Percentiles rank a stretch among this genome's conserved stretches.
Conservation (phyloP, 2,888 invertebrate genomes). For the Patella ulyssiponensis region DNA sequence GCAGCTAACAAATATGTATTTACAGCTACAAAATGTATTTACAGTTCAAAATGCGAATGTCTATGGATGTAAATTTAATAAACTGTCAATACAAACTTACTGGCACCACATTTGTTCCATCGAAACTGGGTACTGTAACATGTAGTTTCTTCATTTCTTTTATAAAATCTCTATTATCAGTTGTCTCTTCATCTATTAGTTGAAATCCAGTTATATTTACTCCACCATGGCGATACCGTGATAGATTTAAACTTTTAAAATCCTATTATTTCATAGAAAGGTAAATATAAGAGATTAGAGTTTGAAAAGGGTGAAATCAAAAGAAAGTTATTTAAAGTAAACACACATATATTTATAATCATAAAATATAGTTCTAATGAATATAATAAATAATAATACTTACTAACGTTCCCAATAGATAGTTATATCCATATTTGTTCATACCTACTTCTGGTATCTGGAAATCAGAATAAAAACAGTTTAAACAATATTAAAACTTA, state of each 20-base stretch:
- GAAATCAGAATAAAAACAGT: slow-evolving; percentile 17
- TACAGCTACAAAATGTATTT: too few relatives aligned
- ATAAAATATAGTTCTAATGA: too few relatives aligned
- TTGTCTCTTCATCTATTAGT: slow-evolving; percentile 84
- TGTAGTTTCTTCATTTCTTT: neutral
- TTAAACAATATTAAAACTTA: too few relatives aligned
- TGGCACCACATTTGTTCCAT: neutral
- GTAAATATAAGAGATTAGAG: too few relatives aligned
- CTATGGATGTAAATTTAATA: neutral
- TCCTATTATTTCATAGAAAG: slow-evolving; percentile 77
- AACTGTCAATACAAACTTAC: neutral
- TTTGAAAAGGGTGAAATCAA: too few relatives aligned
- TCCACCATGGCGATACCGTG: slow-evolving; percentile 94
- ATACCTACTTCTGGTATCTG: slow-evolving; percentile 72
- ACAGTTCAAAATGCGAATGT: too few relatives aligned
- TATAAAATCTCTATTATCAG: slow-evolving; percentile 48
- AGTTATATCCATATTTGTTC: slow-evolving; percentile 71
- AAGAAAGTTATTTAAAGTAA: too few relatives aligned
- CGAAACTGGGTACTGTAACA: neutral
- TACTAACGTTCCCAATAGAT: slow-evolving; percentile 68
- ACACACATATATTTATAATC: too few relatives aligned
- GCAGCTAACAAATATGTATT: too few relatives aligned
- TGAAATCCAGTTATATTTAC: slow-evolving; percentile 96
- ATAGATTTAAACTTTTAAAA: slow-evolving; percentile 91
- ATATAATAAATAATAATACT: slow-evolving; percentile 33